These are phyloP conservation scores for Pseudomyrmex cubaensis DNA, from an alignment of 1,140 invertebrate species.

Conservation along the genomic window DNA sequence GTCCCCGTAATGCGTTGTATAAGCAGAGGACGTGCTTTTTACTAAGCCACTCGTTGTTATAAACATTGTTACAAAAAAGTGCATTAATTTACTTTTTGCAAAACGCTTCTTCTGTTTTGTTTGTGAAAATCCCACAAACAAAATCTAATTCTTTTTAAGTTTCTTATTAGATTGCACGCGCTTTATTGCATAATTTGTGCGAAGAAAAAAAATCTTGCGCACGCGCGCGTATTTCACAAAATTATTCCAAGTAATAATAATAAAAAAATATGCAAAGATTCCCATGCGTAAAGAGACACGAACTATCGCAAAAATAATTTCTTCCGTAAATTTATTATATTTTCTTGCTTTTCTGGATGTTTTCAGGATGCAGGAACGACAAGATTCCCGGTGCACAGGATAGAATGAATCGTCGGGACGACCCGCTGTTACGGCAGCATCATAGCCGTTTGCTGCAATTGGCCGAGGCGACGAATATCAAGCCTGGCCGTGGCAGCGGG, in stretches of 20 bases:
- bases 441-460: slow-evolving; percentile 82
- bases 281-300: neutral
- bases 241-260: neutral
- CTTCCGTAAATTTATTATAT: neutral
- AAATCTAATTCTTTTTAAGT: neutral
- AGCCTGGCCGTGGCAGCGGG: slow-evolving; percentile 81
- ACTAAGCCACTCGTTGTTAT: neutral
- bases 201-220: too few species aligned
- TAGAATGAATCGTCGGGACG: slow-evolving; percentile 83
- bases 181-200: neutral
- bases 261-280: neutral
- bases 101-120: neutral
- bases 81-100: neutral
- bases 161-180: neutral
- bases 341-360: neutral
- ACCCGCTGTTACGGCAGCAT: slow-evolving; percentile 83
- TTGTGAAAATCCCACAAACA: neutral
- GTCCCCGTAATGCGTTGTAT: neutral
- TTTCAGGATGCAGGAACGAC: slow-evolving; percentile 77
- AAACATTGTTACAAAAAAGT: slow-evolving; percentile 6
- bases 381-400: slow-evolving; percentile 72
- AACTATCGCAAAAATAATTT: neutral
- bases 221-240: neutral
- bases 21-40: neutral
- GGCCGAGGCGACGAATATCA: slow-evolving; percentile 82